phyloP scores from a whole-genome alignment of 1,140 invertebrate species.

The Drosophila neocordata region DNA sequence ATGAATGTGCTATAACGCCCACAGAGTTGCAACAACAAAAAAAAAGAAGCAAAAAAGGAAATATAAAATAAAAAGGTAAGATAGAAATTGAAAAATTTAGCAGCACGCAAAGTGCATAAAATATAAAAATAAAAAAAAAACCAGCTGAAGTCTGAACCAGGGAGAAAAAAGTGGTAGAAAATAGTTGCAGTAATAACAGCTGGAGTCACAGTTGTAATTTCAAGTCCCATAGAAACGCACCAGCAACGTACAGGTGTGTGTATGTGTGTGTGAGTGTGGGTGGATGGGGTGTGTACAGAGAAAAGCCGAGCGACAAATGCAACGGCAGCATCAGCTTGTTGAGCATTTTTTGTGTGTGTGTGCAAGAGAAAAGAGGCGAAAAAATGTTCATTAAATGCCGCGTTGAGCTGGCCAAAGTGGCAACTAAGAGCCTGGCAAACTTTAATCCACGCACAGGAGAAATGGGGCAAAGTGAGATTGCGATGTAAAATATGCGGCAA shows the following conservation, averaged over 20 bases:
- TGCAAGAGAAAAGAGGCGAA: slow-evolving; percentile 16
- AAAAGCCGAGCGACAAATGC: slow-evolving; percentile 29
- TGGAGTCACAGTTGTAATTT: slow-evolving; percentile 47
- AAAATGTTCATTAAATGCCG: slow-evolving; percentile 73
- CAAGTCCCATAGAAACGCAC: slow-evolving; percentile 12
- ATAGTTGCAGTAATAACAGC: slow-evolving; percentile 48
- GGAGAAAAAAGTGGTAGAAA: slow-evolving; percentile 18
- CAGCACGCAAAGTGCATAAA: slow-evolving; percentile 78
- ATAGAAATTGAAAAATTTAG: slow-evolving; percentile 57
- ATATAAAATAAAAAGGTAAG: slow-evolving; percentile 17
- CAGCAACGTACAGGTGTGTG: slow-evolving; percentile 43
- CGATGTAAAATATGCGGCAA: slow-evolving; percentile 20
- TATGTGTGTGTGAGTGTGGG: background rate
- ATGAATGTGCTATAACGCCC: slow-evolving; percentile 34
- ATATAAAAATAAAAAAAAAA: slow-evolving; percentile 31
- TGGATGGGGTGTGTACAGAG: background rate
- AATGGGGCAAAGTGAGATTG: slow-evolving; percentile 2
- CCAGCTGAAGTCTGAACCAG: too few species aligned
- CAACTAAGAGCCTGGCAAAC: slow-evolving; percentile 63
- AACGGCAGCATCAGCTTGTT: slow-evolving; percentile 40
- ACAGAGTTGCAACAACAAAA: slow-evolving; percentile 6
- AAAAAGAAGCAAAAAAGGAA: slow-evolving; percentile 8
- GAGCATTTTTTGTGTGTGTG: slow-evolving; percentile 35
- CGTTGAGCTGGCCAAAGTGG: slow-evolving; percentile 35
- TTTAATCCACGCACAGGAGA: slow-evolving; percentile 64